Evolutionary conservation across 2,888 invertebrate species (phyloP), one percentile per base, ranked within the genome.

Genomic region (Cecidostiba fungosa): DNA sequence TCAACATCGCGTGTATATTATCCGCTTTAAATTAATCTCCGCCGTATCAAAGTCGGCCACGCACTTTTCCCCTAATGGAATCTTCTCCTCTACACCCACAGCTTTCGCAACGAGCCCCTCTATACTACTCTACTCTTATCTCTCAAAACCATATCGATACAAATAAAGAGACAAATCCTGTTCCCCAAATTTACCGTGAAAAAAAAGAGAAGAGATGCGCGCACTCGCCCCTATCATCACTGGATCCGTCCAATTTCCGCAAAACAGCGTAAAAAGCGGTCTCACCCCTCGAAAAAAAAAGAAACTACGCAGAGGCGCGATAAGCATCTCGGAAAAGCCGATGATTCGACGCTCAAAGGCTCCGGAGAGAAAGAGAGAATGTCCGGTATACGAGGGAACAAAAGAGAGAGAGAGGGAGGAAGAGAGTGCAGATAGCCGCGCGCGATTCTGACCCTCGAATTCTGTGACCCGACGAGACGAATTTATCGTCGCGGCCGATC

Each of bases 401-500:
- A n/a, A 29, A 59, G 47, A 23, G 47, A 26, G 10, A 36, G 36
- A 73, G 72, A 23, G 36, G 2, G 50, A 59, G 29, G 12, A 14
- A 54, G 26, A 29, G n/a, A 39, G 66, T 39, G 39, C 54, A 59
- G 59, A 26, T 70, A n/a, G n/a, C 16, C 16, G 29, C 10, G 66
- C 16, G 29, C 10, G 66, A 66, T 29, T 66, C 29, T 26, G 66
- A 66, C 66, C 26, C 26, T 29, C 77, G 47, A 78, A 69, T 78
- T 26, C 54, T 43, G 54, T 29, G 66, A 66, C 66, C 47, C 54
- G 85, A 70, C 77, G 85, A 85, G 85, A 85, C 82, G 82, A 82
- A 78, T 85, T 85, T 85, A 85, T 85, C 85, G 82, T 78, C 73
- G 16, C 14, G 66, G 74, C 23, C 69, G 82, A 85, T 82, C 82